phyloP scores from a whole-genome alignment of 2,888 invertebrate genomes.

The Drosophila rellima region DNA sequence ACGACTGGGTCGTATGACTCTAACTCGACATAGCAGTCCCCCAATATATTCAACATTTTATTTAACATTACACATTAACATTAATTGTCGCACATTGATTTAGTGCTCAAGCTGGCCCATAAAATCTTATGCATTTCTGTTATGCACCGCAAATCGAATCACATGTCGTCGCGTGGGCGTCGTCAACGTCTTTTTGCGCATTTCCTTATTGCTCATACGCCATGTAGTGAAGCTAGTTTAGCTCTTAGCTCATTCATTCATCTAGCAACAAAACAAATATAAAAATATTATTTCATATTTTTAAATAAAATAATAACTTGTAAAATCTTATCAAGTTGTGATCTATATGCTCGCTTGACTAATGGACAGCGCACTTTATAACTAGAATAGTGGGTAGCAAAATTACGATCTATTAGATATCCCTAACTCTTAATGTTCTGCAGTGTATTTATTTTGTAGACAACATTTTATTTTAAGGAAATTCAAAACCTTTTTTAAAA shows the following conservation, averaged over 20 bases:
- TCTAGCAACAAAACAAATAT: constrained; percentile 2
- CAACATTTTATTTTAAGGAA: not conserved
- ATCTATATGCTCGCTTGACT: constrained; percentile 1
- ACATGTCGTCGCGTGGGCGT: constrained; percentile 49
- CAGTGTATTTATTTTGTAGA: not conserved
- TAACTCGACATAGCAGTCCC: not conserved
- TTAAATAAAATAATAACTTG: not conserved
- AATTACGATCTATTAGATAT: not conserved
- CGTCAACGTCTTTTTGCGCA: constrained; percentile 45
- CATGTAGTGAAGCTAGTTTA: constrained; percentile 38
- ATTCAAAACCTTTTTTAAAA: not conserved
- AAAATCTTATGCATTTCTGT: constrained; percentile 52
- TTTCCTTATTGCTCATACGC: constrained; percentile 75
- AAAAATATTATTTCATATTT: not conserved
- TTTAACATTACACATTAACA: constrained; percentile 62
- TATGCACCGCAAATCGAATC: constrained; percentile 37
- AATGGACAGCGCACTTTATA: not conserved
- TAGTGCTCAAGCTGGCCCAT: constrained; percentile 60
- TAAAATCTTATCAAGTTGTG: constrained; percentile 3
- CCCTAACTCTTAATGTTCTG: not conserved
- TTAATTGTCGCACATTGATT: constrained; percentile 73
- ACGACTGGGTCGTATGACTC: constrained; percentile 12
- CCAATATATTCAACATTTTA: constrained; percentile 60
- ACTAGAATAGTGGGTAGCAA: not conserved
- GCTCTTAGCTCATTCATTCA: constrained; percentile 30